Evolutionary conservation across 2,113 vertebrate genomes (phyloP).

Genomic region (Menura novaehollandiae): DNA sequence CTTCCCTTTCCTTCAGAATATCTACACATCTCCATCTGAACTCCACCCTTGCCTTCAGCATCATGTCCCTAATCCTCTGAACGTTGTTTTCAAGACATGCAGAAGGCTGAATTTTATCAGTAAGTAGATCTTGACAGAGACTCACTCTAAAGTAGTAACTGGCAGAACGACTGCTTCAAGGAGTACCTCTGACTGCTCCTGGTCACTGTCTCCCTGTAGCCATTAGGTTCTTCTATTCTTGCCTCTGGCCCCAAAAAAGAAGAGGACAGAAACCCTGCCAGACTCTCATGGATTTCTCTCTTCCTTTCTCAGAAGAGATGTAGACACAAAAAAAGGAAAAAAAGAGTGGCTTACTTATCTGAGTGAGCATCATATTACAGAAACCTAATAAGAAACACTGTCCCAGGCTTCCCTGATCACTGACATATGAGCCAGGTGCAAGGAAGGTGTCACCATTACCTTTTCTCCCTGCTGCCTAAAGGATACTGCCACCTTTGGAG

Average conservation of each 20-base stretch:
- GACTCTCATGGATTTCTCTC: not conserved
- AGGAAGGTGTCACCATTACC: slow-evolving; percentile 30
- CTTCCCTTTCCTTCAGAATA: not conserved
- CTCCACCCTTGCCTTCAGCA: not conserved
- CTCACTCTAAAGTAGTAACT: not conserved
- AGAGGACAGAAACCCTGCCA: not conserved
- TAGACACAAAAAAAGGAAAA: not conserved
- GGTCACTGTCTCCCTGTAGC: not conserved
- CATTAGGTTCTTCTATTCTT: not conserved
- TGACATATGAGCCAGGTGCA: slow-evolving; percentile 5
- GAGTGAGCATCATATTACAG: slow-evolving; percentile 33
- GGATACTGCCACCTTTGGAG: slow-evolving; percentile 31
- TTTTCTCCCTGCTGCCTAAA: not conserved
- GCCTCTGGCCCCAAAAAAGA: not conserved
- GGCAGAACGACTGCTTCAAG: not conserved
- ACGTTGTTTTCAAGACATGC: not conserved
- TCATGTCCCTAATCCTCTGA: not conserved
- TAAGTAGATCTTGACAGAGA: not conserved
- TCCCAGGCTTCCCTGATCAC: not conserved
- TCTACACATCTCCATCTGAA: not conserved
- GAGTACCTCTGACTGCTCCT: not conserved
- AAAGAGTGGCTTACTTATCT: not conserved
- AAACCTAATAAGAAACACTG: slow-evolving; percentile 56
- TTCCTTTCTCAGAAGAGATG: not conserved
- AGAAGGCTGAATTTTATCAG: not conserved